A percentile compares a stretch with the other conserved stretches of the same genome.
phyloP scores from a whole-genome alignment of 2,888 invertebrate species.

The Drosophila histrio region DNA sequence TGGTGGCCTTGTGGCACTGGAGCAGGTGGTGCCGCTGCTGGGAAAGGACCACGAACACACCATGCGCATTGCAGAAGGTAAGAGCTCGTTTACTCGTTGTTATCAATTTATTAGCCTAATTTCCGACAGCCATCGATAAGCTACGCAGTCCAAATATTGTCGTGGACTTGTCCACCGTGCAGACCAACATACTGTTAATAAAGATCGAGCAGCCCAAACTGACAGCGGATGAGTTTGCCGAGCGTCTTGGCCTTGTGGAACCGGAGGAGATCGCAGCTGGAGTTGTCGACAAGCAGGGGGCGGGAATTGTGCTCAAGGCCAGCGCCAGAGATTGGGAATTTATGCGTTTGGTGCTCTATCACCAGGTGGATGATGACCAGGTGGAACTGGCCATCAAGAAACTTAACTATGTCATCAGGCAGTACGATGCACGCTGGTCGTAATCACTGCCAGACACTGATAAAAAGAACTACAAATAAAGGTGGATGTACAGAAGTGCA shows the following conservation, averaged over 20 bases:
- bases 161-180: slow-evolving; percentile 87
- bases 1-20: slow-evolving; percentile 93
- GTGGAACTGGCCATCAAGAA: slow-evolving; percentile 89
- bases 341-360: slow-evolving; percentile 89
- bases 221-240: slow-evolving; percentile 86
- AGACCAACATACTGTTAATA: slow-evolving; percentile 91
- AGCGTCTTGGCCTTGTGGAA: slow-evolving; percentile 85
- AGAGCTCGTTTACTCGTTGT: background rate
- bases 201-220: slow-evolving; percentile 86
- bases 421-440: slow-evolving; percentile 84
- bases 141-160: slow-evolving; percentile 86
- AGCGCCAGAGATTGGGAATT: slow-evolving; percentile 86
- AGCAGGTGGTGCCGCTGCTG: slow-evolving; percentile 90
- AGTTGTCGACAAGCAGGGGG: slow-evolving; percentile 82
- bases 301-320: slow-evolving; percentile 86
- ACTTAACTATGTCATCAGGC: slow-evolving; percentile 88
- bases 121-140: slow-evolving; percentile 86
- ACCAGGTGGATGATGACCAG: slow-evolving; percentile 89
- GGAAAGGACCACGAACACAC: slow-evolving; percentile 90
- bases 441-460: background rate
- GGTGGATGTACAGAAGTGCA: background rate
- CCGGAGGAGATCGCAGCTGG: slow-evolving; percentile 85
- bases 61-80: slow-evolving; percentile 88
- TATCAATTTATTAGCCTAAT: background rate
- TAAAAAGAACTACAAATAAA: background rate